phyloP scores from a whole-genome alignment of 2,113 vertebrate genomes.

The Urocitellus parryii region DNA sequence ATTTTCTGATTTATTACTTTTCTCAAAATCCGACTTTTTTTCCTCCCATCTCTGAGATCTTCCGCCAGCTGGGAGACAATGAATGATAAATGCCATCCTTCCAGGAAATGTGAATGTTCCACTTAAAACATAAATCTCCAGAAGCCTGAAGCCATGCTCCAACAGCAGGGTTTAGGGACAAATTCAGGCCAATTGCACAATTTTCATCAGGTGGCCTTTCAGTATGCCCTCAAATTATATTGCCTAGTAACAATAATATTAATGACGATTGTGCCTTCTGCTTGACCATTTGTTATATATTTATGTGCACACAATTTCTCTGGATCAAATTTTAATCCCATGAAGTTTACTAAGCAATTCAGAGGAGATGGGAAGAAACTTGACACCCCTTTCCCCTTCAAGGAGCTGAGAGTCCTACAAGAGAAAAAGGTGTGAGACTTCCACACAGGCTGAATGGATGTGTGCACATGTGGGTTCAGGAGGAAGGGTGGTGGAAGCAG shows the following conservation, averaged over 20 bases:
- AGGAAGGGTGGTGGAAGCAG: not conserved
- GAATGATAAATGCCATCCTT: not conserved
- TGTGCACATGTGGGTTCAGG: fast-evolving
- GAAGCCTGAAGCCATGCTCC: not conserved
- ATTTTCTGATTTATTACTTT: not conserved
- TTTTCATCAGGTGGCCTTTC: not conserved
- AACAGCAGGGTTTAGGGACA: not conserved
- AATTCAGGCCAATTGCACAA: not conserved
- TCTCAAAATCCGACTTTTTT: not conserved
- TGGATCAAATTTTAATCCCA: not conserved
- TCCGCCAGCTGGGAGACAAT: not conserved
- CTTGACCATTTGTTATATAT: not conserved
- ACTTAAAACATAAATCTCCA: not conserved
- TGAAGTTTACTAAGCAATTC: not conserved
- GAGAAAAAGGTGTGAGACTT: not conserved
- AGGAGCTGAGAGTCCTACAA: not conserved
- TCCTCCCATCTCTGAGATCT: not conserved
- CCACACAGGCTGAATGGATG: not conserved
- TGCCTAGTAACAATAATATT: not conserved
- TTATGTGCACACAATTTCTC: fast-evolving
- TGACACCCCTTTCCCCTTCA: not conserved
- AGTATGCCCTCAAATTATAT: not conserved
- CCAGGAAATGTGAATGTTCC: too few species aligned
- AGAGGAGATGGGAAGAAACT: not conserved
- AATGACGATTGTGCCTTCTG: not conserved